phyloP scores from a whole-genome alignment of 2,797 vertebrate species.

The Cynopterus sphinx region DNA sequence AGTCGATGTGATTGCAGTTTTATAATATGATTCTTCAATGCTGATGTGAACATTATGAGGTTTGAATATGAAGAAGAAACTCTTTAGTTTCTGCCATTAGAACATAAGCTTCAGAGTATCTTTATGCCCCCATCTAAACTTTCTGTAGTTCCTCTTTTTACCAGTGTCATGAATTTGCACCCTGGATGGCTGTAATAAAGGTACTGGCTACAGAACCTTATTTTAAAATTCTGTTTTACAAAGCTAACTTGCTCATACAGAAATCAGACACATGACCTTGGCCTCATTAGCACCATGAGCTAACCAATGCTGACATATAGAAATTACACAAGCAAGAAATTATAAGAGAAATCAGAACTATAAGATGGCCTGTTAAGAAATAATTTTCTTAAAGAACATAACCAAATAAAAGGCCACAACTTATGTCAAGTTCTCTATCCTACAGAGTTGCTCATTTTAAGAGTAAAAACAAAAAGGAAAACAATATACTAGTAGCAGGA shows the following conservation, averaged over 20 bases:
- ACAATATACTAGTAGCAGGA: neutral
- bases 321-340: constrained; percentile 55
- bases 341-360: constrained; percentile 29
- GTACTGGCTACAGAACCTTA: neutral
- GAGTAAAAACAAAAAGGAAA: neutral
- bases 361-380: neutral
- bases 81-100: neutral
- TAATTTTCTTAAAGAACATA: constrained; percentile 53
- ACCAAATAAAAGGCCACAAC: constrained; percentile 27
- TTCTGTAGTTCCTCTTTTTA: constrained; percentile 36
- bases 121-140: neutral
- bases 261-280: constrained; percentile 50
- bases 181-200: neutral
- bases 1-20: neutral
- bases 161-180: neutral
- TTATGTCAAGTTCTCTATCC: constrained; percentile 41
- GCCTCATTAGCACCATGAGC: constrained; percentile 52
- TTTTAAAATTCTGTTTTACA: neutral
- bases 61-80: constrained; percentile 5
- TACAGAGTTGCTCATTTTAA: neutral
- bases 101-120: neutral
- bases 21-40: neutral
- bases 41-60: neutral
- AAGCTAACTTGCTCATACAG: constrained; percentile 17
- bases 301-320: constrained; percentile 42